Conservation (phyloP, 2,797 vertebrate genomes). For the Meda fulgida region DNA sequence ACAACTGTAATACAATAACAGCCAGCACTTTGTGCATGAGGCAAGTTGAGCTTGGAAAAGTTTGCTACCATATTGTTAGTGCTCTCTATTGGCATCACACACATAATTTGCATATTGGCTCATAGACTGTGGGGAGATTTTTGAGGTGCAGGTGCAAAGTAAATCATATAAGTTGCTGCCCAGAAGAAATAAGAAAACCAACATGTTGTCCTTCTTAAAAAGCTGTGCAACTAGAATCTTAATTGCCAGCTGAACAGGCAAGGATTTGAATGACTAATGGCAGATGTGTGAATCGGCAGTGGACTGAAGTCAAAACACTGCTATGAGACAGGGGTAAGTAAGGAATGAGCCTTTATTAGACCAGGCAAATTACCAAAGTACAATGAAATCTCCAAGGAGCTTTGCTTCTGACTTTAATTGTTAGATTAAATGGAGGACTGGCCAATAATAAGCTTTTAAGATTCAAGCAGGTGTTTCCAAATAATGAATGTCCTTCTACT, state of each 20-base stretch:
- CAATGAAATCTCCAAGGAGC: conserved; percentile 4
- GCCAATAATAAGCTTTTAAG: conserved; percentile 4
- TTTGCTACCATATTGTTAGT: conserved; percentile 4
- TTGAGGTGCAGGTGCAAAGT: conserved; percentile 4
- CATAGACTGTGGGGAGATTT: neutral
- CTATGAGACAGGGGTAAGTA: neutral
- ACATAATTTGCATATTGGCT: neutral
- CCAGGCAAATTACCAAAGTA: neutral
- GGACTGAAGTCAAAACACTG: conserved; percentile 13
- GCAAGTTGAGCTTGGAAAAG: neutral
- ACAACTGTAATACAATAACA: neutral
- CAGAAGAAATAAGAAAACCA: conserved; percentile 12
- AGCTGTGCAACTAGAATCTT: neutral
- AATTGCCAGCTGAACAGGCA: neutral
- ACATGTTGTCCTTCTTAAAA: conserved; percentile 4
- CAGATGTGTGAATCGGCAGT: neutral
- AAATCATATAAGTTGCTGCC: neutral
- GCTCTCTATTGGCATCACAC: neutral
- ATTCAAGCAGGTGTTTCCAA: conserved; percentile 17
- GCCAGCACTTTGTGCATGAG: neutral
- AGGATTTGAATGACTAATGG: neutral
- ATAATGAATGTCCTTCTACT: neutral
- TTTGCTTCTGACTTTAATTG: conserved; percentile 1
- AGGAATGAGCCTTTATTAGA: neutral
- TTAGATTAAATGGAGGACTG: conserved; percentile 19